Base-by-base conservation (phyloP, 2,113 vertebrate genomes). In the Sapayoa aenigma region DNA sequence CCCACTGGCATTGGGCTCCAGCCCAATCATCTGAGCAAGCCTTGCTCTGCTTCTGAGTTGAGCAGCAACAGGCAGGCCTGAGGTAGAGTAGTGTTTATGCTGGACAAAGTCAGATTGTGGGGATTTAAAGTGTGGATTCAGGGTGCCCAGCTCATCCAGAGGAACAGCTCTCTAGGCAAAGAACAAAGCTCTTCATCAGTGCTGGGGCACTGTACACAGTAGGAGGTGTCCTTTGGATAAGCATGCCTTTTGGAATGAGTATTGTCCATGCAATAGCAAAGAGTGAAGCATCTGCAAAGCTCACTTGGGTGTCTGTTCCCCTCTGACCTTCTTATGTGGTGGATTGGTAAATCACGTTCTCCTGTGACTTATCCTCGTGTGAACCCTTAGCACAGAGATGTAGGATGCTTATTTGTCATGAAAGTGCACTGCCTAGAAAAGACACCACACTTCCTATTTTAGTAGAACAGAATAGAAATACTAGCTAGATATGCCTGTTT, bases 241-340 rank as follows among this genome's bases (percentile, higher is more conserved):
- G 39, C 0, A 0, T 65, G 66, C 22, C 24, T 66, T 71, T 72
- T 59, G 19, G 21, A 39, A 7, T 13, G 31, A n/a, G 30, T 39
- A 13, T 42, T 62, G 33, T 65, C 27, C 44, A 41, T 21, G 24
- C 27, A 66, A 0, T 22, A 28, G 27, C 42, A 52, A 47, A 42
- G 46, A 47, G 53, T 11, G 27, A 86, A 76, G 25, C 37, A 18
- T 25, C 62, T 74, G 68, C 44, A 78, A 44, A 59, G 31, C n/a
- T 79, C 5, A 0, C 30, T n/a, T 16, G 7, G 24, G 21, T 84
- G 91, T 82, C n/a, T 73, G 20, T 87, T 95, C 35, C 27, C 4
- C 16, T 79, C 63, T 89, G 62, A 74, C 67, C 18, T 78, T 84
- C 49, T 58, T 60, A 19, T 63, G 27, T 53, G 37, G 13, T 71